Percentiles rank a stretch among this genome's conserved stretches.
Evolutionary conservation across 2,797 vertebrate genomes (phyloP).

Genomic region (Botia kubotai): DNA sequence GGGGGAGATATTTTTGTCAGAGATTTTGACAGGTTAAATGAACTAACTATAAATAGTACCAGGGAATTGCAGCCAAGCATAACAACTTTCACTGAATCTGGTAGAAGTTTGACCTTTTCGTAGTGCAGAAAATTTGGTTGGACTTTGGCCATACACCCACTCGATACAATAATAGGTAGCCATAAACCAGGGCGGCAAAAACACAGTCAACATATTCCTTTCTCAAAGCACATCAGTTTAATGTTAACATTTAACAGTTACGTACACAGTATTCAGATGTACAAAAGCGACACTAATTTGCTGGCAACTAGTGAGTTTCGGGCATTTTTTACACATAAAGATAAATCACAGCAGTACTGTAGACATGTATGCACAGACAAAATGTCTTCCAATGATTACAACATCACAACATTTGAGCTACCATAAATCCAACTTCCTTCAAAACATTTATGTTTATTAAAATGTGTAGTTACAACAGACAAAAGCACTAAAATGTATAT

Average conservation of each 20-base stretch:
- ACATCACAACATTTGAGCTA: not conserved
- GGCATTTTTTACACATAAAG: slow-evolving; percentile 11
- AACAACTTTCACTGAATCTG: not conserved
- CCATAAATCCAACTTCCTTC: slow-evolving; percentile 1
- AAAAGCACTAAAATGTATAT: not conserved
- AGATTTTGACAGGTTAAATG: not conserved
- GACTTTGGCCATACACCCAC: not conserved
- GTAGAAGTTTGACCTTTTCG: not conserved
- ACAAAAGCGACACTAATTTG: not conserved
- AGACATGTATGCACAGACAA: not conserved
- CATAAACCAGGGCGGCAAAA: not conserved
- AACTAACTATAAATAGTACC: slow-evolving; percentile 1
- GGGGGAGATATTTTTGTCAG: not conserved
- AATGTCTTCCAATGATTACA: not conserved
- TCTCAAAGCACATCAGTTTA: slow-evolving; percentile 14
- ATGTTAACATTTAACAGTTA: slow-evolving; percentile 21
- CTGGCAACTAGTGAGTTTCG: not conserved
- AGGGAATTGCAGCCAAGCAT: not conserved
- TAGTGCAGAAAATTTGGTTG: not conserved
- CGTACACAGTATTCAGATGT: not conserved
- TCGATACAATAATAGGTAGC: not conserved
- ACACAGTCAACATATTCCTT: not conserved
- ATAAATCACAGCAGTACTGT: slow-evolving; percentile 11
- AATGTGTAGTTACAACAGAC: not conserved
- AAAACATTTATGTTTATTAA: not conserved